Base-by-base conservation (phyloP, 2,797 vertebrate genomes). In the Chaunax sp. region DNA sequence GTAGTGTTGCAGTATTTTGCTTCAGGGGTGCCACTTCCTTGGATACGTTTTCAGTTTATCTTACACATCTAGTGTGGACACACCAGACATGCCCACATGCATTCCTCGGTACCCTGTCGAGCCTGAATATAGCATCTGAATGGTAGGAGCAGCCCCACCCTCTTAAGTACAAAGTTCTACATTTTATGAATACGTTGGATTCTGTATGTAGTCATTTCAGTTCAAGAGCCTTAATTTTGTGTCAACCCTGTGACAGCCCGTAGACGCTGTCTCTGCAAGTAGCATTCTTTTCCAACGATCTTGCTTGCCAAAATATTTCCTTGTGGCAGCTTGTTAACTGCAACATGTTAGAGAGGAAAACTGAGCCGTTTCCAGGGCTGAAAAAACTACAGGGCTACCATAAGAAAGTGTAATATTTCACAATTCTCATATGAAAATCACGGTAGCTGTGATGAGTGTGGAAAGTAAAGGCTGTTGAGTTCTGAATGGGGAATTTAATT, bases 51-150 rank as follows among this genome's bases (percentile, higher is more conserved):
- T 64, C 68, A 72, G 68, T 85, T 75, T 81, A 77, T 78, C 77
- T 85, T 77, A 38, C 69, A 57, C 69, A 79, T 82, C 64, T 71
- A 79, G 70, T 67, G 60, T 47, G 62, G 77, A 85, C 40, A 52
- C 63, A 63, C 58, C 59, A 69, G 75, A 77, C 59, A 20, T 70
- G 80, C 72, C 84, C 87, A 67, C 77, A 81, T 41, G 49, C 82
- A 89, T 89, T 90, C 85, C 77, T 80, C 51, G 77, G 25, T 67
- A 72, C 75, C 67, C 66, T 45, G 74, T 33, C 30, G 72, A 47
- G 43, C 58, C 74, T 88, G 80, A 88, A 79, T 86, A 77, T 78
- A 78, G 86, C 82, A 53, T 69, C 85, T 87, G 84, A 86, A 86
- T 73, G 46, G 61, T 58, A 81, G 79, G 69, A 80, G 78, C 55